phyloP scores from a whole-genome alignment of 2,888 invertebrate genomes.

The Deilephila porcellus region DNA sequence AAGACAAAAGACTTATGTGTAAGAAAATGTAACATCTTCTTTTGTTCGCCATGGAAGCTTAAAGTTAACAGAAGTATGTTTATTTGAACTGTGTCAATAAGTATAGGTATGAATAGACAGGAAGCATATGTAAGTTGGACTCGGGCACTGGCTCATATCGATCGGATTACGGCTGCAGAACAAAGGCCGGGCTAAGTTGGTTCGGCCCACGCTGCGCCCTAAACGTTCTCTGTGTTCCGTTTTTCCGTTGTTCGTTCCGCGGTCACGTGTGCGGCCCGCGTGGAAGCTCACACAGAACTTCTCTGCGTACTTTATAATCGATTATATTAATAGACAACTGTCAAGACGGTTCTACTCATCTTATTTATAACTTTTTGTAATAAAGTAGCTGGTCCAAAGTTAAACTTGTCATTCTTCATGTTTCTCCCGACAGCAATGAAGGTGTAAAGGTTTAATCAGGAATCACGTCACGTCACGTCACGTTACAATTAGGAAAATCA shows the following conservation, averaged over 20 bases:
- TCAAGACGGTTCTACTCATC: too few relatives aligned
- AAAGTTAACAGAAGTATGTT: neutral
- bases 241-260: neutral
- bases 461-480: too few relatives aligned
- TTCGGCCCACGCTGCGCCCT: constrained; percentile 44
- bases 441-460: too few relatives aligned
- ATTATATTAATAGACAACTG: too few relatives aligned
- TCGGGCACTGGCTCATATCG: constrained; percentile 59
- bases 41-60: too few relatives aligned
- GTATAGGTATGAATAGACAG: constrained; percentile 38
- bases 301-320: constrained; percentile 29
- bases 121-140: constrained; percentile 48
- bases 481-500: too few relatives aligned
- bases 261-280: neutral
- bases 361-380: too few relatives aligned
- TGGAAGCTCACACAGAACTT: neutral
- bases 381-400: too few relatives aligned
- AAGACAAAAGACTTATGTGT: too few relatives aligned
- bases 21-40: too few relatives aligned
- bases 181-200: constrained; percentile 56
- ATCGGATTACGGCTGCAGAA: constrained; percentile 59
- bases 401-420: too few relatives aligned
- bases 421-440: too few relatives aligned
- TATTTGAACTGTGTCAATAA: constrained; percentile 35
- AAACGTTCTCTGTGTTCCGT: neutral